Conservation (phyloP, 2,888 invertebrate genomes). For the Cantharis rustica region DNA sequence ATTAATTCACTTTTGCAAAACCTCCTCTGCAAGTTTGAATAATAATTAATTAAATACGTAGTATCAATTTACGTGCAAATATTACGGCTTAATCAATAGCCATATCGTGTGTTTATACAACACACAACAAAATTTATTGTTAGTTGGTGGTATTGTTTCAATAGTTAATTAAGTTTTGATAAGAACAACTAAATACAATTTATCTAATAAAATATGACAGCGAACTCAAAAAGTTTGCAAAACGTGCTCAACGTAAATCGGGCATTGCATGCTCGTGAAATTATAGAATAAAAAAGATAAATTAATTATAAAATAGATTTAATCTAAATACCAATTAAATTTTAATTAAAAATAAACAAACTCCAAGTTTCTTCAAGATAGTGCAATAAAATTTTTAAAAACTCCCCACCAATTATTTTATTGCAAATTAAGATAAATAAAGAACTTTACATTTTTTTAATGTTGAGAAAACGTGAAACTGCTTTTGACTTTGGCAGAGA, state of each 20-base stretch:
- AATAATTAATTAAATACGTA: conserved; percentile 10
- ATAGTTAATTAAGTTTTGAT: conserved; percentile 17
- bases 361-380: background rate
- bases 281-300: background rate
- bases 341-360: background rate
- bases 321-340: background rate
- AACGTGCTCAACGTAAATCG: background rate
- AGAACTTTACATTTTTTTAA: background rate
- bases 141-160: conserved; percentile 2
- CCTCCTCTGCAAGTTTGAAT: conserved; percentile 15
- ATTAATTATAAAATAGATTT: conserved; percentile 10
- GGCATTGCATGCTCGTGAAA: background rate
- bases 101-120: conserved; percentile 22
- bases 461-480: background rate
- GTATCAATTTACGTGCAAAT: conserved; percentile 25
- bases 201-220: background rate
- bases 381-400: background rate
- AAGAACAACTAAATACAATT: background rate
- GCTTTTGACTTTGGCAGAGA: conserved; percentile 1
- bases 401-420: background rate
- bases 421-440: background rate
- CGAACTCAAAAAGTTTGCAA: background rate
- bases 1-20: background rate
- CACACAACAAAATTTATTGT: conserved; percentile 13
- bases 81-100: conserved; percentile 25